Conservation (phyloP, 2,797 vertebrate species). For the Stomatorhinus walkeri region DNA sequence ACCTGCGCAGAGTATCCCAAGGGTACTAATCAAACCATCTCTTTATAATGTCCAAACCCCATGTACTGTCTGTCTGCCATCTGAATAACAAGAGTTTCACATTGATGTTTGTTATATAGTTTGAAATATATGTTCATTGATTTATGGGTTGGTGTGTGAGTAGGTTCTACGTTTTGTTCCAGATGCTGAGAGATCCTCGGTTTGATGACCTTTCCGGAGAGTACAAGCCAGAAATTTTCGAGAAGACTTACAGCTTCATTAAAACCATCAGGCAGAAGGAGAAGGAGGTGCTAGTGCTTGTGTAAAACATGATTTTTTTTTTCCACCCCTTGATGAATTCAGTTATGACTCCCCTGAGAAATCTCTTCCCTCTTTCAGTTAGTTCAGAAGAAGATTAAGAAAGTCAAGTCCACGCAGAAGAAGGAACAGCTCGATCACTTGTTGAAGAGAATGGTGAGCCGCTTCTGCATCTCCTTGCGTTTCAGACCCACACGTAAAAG, state of each 20-base stretch:
- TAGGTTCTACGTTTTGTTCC: neutral
- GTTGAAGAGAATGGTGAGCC: slow-evolving; percentile 75
- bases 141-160: neutral
- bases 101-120: neutral
- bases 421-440: slow-evolving; percentile 70
- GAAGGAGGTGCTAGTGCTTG: slow-evolving; percentile 60
- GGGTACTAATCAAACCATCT: neutral
- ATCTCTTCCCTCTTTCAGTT: slow-evolving; percentile 49
- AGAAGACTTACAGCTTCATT: slow-evolving; percentile 80
- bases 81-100: neutral
- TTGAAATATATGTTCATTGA: neutral
- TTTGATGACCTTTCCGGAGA: slow-evolving; percentile 91
- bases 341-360: slow-evolving; percentile 19
- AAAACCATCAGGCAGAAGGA: slow-evolving; percentile 65
- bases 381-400: slow-evolving; percentile 72
- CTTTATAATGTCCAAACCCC: neutral
- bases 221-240: slow-evolving; percentile 81
- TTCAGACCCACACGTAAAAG: neutral
- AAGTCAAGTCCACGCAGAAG: slow-evolving; percentile 40
- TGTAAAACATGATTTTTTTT: neutral
- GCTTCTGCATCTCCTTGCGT: neutral
- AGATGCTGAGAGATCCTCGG: slow-evolving; percentile 79
- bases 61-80: neutral
- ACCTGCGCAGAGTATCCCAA: neutral
- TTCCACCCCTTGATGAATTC: neutral